A percentile compares a stretch with the other conserved stretches of the same genome.
Conservation (phyloP, 2,888 invertebrate species). For the Conistra vaccinii region DNA sequence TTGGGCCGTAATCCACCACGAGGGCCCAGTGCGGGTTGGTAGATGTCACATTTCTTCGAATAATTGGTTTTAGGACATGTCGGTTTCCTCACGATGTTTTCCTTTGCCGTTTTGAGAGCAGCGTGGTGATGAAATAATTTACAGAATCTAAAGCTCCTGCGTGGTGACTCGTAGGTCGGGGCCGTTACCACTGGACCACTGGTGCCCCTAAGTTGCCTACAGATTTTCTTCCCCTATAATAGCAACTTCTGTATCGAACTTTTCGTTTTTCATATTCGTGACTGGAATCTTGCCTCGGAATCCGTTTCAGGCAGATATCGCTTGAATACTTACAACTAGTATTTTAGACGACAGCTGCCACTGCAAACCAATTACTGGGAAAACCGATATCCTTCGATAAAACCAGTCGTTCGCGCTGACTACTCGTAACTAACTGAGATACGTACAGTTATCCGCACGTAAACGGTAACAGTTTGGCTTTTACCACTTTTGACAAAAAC, state of each 20-base stretch:
- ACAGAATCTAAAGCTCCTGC: too few species aligned
- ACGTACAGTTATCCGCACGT: slow-evolving; percentile 9
- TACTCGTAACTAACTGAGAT: neutral
- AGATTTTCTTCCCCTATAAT: neutral
- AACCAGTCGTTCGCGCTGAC: slow-evolving; percentile 6
- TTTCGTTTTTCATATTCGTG: too few species aligned
- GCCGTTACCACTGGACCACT: too few species aligned
- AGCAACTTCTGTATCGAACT: neutral
- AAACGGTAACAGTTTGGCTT: neutral
- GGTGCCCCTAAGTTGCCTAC: neutral
- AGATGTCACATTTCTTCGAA: too few species aligned
- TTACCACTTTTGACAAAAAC: neutral
- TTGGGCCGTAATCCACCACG: too few species aligned
- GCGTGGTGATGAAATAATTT: too few species aligned
- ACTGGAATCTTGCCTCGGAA: neutral
- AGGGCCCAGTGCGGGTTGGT: too few species aligned
- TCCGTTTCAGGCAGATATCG: too few species aligned
- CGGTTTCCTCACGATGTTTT: too few species aligned
- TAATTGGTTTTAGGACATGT: too few species aligned
- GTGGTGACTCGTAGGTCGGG: too few species aligned
- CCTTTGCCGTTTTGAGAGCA: too few species aligned
- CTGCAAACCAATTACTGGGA: slow-evolving; percentile 4
- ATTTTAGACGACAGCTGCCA: slow-evolving; percentile 10
- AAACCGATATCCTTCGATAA: slow-evolving; percentile 9
- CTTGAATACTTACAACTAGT: slow-evolving; percentile 11